These are phyloP conservation scores for Bombus difficillimus DNA, from an alignment of 1,140 invertebrate genomes.

Conservation along the genomic window DNA sequence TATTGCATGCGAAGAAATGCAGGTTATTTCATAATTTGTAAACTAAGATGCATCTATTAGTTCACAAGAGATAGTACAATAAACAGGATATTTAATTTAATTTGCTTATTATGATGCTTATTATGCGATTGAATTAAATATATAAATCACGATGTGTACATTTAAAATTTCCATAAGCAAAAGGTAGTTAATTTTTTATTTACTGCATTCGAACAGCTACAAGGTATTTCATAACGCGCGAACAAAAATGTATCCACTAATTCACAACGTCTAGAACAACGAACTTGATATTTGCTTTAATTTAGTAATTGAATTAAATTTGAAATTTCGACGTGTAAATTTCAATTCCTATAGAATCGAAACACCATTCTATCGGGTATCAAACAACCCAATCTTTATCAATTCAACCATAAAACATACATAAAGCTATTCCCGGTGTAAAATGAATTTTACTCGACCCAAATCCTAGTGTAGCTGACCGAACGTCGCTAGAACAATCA, in stretches of 20 bases:
- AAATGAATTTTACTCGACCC: neutral
- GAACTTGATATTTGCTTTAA: too few relatives aligned
- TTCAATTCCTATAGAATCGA: neutral
- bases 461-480: constrained; percentile 13
- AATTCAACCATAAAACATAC: neutral
- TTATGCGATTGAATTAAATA: too few relatives aligned
- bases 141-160: too few relatives aligned
- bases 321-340: neutral
- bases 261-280: too few relatives aligned
- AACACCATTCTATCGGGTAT: neutral
- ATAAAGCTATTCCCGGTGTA: neutral
- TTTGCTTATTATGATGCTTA: too few relatives aligned
- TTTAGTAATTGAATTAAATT: neutral
- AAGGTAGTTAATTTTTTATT: neutral
- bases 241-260: too few relatives aligned
- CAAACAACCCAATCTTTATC: neutral
- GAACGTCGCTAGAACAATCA: neutral
- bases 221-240: too few relatives aligned
- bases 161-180: neutral
- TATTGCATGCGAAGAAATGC: neutral
- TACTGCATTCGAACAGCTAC: too few relatives aligned
- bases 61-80: neutral
- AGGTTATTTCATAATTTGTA: too few relatives aligned
- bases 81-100: neutral
- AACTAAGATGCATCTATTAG: neutral